Conservation (phyloP, 2,113 vertebrate genomes). For the Junco hyemalis region DNA sequence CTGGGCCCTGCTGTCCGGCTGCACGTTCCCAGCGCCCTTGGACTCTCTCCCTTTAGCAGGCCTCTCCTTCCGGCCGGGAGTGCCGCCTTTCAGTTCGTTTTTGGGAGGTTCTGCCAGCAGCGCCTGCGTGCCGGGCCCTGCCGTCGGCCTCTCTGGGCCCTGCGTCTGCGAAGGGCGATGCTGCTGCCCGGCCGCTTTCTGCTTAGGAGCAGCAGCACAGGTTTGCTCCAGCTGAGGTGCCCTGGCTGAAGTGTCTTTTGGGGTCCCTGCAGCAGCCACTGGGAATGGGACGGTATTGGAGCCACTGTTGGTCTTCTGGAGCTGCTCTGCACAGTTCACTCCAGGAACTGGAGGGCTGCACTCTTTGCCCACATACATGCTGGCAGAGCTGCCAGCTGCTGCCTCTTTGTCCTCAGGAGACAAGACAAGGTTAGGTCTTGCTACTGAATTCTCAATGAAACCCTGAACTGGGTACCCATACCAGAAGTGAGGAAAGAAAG, state of each 20-base stretch:
- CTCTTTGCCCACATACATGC: conserved; percentile 51
- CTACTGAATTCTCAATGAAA: conserved; percentile 76
- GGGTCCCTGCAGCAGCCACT: background rate
- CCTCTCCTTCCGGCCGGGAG: conserved; percentile 60
- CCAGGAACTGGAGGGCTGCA: conserved; percentile 7
- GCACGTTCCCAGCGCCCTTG: conserved; percentile 1
- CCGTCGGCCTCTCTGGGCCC: background rate
- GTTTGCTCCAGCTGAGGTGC: conserved; percentile 32
- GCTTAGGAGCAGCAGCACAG: background rate
- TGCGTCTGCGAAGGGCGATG: background rate
- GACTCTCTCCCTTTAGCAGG: conserved; percentile 58
- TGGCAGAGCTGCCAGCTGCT: conserved; percentile 27
- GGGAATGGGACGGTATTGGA: background rate
- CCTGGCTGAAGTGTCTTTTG: conserved; percentile 7
- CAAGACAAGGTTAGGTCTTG: conserved; percentile 69
- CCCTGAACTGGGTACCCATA: conserved; percentile 81
- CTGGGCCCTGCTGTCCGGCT: conserved; percentile 60
- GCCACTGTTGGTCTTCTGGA: conserved; percentile 17
- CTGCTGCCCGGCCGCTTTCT: conserved; percentile 28
- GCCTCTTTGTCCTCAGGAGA: conserved; percentile 71
- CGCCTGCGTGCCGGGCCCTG: background rate
- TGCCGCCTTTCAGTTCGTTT: conserved; percentile 28
- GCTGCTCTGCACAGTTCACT: conserved; percentile 29
- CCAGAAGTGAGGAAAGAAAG: conserved; percentile 75
- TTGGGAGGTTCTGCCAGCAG: conserved; percentile 23